Base-by-base conservation (phyloP, 1,140 invertebrate genomes). In the Philopotamus ludificatus region DNA sequence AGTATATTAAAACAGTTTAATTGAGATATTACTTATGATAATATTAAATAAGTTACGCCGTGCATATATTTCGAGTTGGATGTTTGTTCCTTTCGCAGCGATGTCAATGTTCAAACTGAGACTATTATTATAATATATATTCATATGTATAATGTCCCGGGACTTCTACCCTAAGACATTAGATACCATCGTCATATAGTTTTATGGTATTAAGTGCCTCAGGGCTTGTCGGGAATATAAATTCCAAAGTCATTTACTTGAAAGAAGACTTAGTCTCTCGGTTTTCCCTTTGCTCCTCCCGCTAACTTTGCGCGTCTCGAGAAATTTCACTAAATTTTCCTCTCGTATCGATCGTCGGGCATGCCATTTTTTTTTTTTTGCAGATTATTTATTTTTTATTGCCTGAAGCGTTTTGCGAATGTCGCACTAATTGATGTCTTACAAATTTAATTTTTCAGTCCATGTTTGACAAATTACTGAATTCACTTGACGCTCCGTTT, bases 241-340 rank as follows among this genome's bases (percentile, higher is more conserved):
- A 51, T 51, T 51, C 25, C 25, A 51, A 51, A 51, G 49, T 51
- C 49, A 51, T 51, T 51, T 51, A 21, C 49, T 51, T 22, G 18
- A 51, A 51, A 25, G 16, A 34, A 34, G 28, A 34, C 28, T 34
- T 7, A 34, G 28, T 34, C 28, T 4, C 28, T 7, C 12, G 28
- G 12, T 34, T 34, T 34, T 34, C 28, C 28, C 4, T 12, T 34
- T 34, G 28, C 28, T 34, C 12, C n/a, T 34, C 4, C 4, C 28
- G 4, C 12, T 34, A 34, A 34, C 12, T 34, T 34, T 34, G 28
- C 28, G 28, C 28, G 12, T 34, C 12, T 4, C 12, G 12, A 4
- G 28, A 34, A 34, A 34, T 34, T n/a, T 34, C 28, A 12, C 28
- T 34, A 34, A 34, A 34, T 34, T 34, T 7, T 34, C 4, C 12